These are phyloP conservation scores for Lobophora halterata DNA, from an alignment of 2,888 invertebrate species.

Conservation along the genomic window DNA sequence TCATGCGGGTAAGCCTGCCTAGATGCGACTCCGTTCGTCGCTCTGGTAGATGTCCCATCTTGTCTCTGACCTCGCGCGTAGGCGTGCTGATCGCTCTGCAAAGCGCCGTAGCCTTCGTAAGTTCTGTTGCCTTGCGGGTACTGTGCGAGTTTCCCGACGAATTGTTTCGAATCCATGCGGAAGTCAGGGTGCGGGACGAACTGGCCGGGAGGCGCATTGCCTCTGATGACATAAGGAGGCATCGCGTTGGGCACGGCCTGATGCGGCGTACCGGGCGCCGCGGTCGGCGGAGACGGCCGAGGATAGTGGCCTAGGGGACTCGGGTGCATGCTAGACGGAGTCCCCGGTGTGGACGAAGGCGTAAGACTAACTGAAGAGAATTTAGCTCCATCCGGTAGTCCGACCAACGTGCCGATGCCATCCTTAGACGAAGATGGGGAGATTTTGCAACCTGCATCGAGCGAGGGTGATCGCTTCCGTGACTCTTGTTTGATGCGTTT, in stretches of 20 bases:
- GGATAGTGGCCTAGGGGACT: constrained; percentile 85
- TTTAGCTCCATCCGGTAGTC: constrained; percentile 79
- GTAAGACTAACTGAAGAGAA: constrained; percentile 83
- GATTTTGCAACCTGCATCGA: constrained; percentile 70
- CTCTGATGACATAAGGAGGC: constrained; percentile 80
- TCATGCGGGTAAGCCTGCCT: constrained; percentile 72
- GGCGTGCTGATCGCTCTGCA: constrained; percentile 70
- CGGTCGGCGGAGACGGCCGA: constrained; percentile 86
- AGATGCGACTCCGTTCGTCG: constrained; percentile 64
- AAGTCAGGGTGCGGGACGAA: constrained; percentile 78
- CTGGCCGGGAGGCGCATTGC: constrained; percentile 72
- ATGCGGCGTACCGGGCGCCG: constrained; percentile 80
- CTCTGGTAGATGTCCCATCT: constrained; percentile 58
- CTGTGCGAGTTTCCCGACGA: constrained; percentile 68
- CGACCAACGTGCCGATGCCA: constrained; percentile 59
- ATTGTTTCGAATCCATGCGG: constrained; percentile 73
- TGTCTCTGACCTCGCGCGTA: constrained; percentile 70
- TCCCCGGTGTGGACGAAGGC: constrained; percentile 83
- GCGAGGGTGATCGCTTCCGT: constrained; percentile 79
- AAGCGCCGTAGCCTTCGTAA: constrained; percentile 60
- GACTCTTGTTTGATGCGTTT: constrained; percentile 78
- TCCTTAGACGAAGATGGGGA: constrained; percentile 81
- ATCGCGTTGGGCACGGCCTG: constrained; percentile 82
- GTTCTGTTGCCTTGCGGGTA: constrained; percentile 69
- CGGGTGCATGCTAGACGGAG: constrained; percentile 82